These are phyloP conservation scores for Amblyteles armatorius DNA, from an alignment of 2,888 invertebrate species.

Conservation along the genomic window DNA sequence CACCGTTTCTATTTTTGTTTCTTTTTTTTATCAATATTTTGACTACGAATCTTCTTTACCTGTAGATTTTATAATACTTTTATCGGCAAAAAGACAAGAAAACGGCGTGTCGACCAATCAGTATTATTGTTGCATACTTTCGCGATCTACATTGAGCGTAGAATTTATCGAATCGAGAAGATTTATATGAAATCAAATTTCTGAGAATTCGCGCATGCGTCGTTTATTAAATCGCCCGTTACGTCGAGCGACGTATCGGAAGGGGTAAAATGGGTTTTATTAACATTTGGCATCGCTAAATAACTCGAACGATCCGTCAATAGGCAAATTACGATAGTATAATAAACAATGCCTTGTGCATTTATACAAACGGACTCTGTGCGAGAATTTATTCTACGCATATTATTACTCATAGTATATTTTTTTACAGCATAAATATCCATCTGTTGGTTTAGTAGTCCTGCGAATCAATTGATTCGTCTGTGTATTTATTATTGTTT, in stretches of 20 bases:
- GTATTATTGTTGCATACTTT: slow-evolving; percentile 58
- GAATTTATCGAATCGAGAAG: slow-evolving; percentile 1
- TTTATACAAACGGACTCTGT: slow-evolving; percentile 3
- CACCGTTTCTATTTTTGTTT: slow-evolving; percentile 28
- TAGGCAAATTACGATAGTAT: slow-evolving; percentile 10
- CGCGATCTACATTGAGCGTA: neutral
- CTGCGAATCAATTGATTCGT: slow-evolving; percentile 7
- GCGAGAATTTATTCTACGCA: slow-evolving; percentile 38
- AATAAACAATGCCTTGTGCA: slow-evolving; percentile 9
- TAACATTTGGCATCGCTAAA: slow-evolving; percentile 13
- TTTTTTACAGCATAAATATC: slow-evolving; percentile 57
- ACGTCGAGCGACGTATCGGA: neutral
- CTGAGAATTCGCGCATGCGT: neutral
- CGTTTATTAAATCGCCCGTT: neutral
- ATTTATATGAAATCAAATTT: slow-evolving; percentile 1
- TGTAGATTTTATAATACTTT: slow-evolving; percentile 10
- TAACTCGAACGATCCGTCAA: neutral
- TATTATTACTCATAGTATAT: slow-evolving; percentile 55
- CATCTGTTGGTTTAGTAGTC: slow-evolving; percentile 40
- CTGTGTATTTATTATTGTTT: neutral
- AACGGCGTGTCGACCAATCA: slow-evolving; percentile 55
- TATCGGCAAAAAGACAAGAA: slow-evolving; percentile 23
- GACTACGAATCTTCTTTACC: neutral
- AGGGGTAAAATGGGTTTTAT: neutral
- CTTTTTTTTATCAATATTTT: slow-evolving; percentile 3